Base-by-base conservation (phyloP, 2,888 invertebrate genomes). In the Synanthedon myopaeformis region DNA sequence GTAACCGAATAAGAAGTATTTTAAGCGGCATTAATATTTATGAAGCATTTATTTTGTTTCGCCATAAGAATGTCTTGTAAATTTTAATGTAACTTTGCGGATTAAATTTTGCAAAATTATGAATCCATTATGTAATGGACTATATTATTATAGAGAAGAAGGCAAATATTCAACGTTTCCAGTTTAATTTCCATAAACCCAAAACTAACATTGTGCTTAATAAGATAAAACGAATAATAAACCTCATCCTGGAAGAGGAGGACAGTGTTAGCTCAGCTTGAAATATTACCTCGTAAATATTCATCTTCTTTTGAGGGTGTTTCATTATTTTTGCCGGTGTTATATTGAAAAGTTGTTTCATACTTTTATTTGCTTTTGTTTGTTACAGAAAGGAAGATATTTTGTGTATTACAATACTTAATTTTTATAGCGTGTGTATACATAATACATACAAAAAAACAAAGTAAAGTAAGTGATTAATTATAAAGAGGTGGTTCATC, bases 171-270 rank as follows among this genome's bases (percentile, higher is more conserved):
- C 58, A 55, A 56, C 28, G 51, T 55, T 60, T 56, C 60, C 54
- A 53, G 53, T 54, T 52, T 52, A 58, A 61, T 57, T 63, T 65
- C 63, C 60, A 67, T 67, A 67, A 62, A 64, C 60, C 59, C 57
- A 55, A 53, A 61, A 61, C 58, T 67, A 60, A 57, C 56, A 59
- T 58, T 52, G 54, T 56, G 53, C 55, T 60, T 62, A 64, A 62
- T 62, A 65, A 67, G 62, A 65, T 65, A 53, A 64, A 67, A 61
- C 59, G 63, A 58, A 58, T 60, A 62, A 66, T 69, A 63, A 66
- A 64, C 59, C 54, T 63, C 60, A 58, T 59, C 57, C 56, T 55
- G 52, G 56, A 10, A n/a, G n/a, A 57, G 54, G 54, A 56, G 61
- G 59, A 61, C 62, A 62, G 61, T 59, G 60, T 61, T 64, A 63